phyloP scores from a whole-genome alignment of 92 coral and sea anemone genomes.

The Virgularia gustaviana region DNA sequence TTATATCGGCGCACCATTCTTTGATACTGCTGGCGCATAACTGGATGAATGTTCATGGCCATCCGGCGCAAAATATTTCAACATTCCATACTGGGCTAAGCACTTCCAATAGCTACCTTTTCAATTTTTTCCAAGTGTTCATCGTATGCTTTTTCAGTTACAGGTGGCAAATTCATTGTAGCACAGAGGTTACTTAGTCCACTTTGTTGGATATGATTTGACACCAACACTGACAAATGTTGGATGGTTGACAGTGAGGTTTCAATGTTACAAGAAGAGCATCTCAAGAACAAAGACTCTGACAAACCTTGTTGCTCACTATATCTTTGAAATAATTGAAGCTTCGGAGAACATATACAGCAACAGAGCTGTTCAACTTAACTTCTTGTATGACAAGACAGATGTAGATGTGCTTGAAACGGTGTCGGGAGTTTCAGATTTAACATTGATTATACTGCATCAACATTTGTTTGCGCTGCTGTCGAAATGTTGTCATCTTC shows the following conservation, averaged over 20 bases:
- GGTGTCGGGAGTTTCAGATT: constrained; percentile 12
- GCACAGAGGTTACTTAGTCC: constrained; percentile 57
- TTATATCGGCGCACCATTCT: too few relatives aligned
- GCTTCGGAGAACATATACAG: constrained; percentile 32
- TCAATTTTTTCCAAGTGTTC: constrained; percentile 52
- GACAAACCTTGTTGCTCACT: constrained; percentile 55
- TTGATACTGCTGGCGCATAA: too few relatives aligned
- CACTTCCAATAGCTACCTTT: constrained; percentile 47
- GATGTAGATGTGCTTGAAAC: constrained; percentile 1
- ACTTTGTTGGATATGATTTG: constrained; percentile 37
- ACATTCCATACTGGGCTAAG: too few relatives aligned
- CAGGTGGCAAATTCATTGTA: constrained; percentile 61
- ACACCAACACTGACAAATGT: constrained; percentile 49
- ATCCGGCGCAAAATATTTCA: too few relatives aligned
- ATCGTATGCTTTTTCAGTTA: constrained; percentile 57
- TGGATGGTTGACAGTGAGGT: constrained; percentile 54
- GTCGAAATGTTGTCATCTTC: constrained; percentile 37
- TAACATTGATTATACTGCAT: not conserved
- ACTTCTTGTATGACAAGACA: constrained; percentile 12
- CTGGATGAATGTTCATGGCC: too few relatives aligned
- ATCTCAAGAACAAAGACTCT: constrained; percentile 47
- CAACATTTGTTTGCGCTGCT: constrained; percentile 29
- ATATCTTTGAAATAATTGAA: constrained; percentile 50
- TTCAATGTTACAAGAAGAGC: constrained; percentile 35
- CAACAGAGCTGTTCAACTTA: constrained; percentile 50